A percentile compares a stretch with the other conserved stretches of the same genome.
phyloP scores from a whole-genome alignment of 1,140 invertebrate species.

The Capitella teleta region DNA sequence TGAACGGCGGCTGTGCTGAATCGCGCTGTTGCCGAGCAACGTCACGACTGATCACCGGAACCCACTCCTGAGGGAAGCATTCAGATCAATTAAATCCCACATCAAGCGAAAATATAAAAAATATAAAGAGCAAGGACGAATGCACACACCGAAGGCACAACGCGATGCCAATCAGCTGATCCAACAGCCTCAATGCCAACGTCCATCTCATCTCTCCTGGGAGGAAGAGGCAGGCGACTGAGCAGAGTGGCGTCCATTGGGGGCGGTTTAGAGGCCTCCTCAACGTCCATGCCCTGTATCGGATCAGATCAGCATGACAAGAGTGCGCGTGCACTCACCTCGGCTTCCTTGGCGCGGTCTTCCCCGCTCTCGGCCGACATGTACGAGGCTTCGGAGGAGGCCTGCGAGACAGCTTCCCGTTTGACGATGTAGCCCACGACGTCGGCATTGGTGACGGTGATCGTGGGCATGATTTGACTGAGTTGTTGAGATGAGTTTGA shows the following conservation, averaged over 20 bases:
- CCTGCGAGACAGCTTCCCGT: neutral
- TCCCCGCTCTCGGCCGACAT: conserved; percentile 24
- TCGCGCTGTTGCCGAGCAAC: conserved; percentile 43
- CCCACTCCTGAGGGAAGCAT: conserved; percentile 58
- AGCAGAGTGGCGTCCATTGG: neutral
- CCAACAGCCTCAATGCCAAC: conserved; percentile 44
- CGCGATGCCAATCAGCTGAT: conserved; percentile 49
- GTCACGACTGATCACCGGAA: conserved; percentile 67
- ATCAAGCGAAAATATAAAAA: no score
- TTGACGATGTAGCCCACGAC: conserved; percentile 22
- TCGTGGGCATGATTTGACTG: conserved; percentile 19
- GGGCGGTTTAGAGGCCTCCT: neutral
- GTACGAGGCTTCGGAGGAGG: conserved; percentile 8
- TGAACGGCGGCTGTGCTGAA: conserved; percentile 50
- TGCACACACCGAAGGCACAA: conserved; percentile 44
- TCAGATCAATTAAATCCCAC: no score
- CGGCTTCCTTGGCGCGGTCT: conserved; percentile 9
- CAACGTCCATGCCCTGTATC: no score
- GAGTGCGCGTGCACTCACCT: no score
- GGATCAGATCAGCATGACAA: no score
- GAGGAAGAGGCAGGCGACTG: conserved; percentile 1
- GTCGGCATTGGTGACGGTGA: conserved; percentile 20
- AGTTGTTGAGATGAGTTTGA: conserved; percentile 27
- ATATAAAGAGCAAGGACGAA: no score
- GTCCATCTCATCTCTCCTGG: conserved; percentile 29